These are phyloP conservation scores for Anticlea derivata DNA, from an alignment of 2,888 invertebrate genomes.

Conservation along the genomic window DNA sequence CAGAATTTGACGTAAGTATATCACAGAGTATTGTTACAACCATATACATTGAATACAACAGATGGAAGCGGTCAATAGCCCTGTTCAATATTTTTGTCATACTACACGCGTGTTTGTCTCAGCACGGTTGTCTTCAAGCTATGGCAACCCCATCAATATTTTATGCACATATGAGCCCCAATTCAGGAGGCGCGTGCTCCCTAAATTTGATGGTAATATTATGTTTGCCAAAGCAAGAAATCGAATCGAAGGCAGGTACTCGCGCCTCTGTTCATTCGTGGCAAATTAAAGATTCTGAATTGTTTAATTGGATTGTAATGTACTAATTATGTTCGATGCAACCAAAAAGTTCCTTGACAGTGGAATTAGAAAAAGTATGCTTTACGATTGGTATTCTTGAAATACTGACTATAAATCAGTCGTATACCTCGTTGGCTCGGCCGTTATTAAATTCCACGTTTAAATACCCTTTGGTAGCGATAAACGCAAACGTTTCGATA, in stretches of 20 bases:
- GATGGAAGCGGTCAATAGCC: not conserved
- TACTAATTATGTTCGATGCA: constrained; percentile 5
- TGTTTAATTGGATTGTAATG: constrained; percentile 14
- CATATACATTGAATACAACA: not conserved
- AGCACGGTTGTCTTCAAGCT: constrained; percentile 25
- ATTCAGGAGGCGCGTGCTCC: constrained; percentile 46
- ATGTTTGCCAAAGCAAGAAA: constrained; percentile 31
- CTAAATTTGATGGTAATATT: constrained; percentile 48
- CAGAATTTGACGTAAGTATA: too few species aligned
- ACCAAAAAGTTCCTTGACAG: constrained; percentile 16
- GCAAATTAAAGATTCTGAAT: constrained; percentile 4
- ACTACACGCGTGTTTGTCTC: constrained; percentile 18
- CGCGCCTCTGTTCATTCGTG: constrained; percentile 6
- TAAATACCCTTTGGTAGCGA: constrained; percentile 65
- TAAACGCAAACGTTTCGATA: constrained; percentile 67
- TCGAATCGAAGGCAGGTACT: too few species aligned
- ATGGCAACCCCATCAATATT: constrained; percentile 58
- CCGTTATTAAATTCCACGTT: constrained; percentile 73
- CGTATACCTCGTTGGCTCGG: constrained; percentile 43
- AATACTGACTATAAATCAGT: constrained; percentile 52
- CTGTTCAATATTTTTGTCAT: constrained; percentile 1
- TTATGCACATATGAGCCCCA: constrained; percentile 56
- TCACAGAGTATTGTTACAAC: too few species aligned
- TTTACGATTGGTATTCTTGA: constrained; percentile 19
- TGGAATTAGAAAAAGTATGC: constrained; percentile 16